A percentile compares a stretch with the other conserved stretches of the same genome.
Conservation (phyloP, 2,797 vertebrate genomes). For the Chelon labrosus region DNA sequence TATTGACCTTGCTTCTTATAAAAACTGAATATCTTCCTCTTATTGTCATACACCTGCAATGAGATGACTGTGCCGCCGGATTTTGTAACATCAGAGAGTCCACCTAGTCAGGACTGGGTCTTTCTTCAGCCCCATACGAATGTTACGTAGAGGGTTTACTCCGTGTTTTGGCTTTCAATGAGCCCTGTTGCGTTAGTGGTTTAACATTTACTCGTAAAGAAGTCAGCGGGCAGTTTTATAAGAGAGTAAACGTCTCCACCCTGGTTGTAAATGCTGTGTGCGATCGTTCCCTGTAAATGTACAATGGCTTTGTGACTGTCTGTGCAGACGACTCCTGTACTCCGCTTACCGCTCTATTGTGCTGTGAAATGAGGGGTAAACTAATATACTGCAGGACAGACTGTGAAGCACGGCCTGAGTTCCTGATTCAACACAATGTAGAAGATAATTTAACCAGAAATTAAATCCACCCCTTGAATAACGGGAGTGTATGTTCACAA, state of each 20-base stretch:
- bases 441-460: neutral
- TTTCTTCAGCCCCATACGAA: neutral
- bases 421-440: neutral
- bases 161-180: neutral
- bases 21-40: conserved; percentile 28
- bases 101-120: neutral
- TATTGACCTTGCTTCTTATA: conserved; percentile 1
- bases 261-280: conserved; percentile 33
- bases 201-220: conserved; percentile 30
- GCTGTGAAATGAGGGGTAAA: conserved; percentile 21
- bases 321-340: neutral
- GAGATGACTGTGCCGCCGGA: conserved; percentile 13
- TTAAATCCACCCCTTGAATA: neutral
- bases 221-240: conserved; percentile 15
- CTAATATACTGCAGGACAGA: neutral
- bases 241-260: conserved; percentile 33
- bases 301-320: conserved; percentile 19
- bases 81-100: neutral
- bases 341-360: neutral
- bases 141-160: neutral
- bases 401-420: neutral
- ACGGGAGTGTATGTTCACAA: too few relatives aligned
- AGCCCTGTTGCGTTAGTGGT: neutral
- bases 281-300: conserved; percentile 28
- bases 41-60: conserved; percentile 1